These are phyloP conservation scores for Cerastoderma edule DNA, from an alignment of 2,888 invertebrate species.

Conservation along the genomic window DNA sequence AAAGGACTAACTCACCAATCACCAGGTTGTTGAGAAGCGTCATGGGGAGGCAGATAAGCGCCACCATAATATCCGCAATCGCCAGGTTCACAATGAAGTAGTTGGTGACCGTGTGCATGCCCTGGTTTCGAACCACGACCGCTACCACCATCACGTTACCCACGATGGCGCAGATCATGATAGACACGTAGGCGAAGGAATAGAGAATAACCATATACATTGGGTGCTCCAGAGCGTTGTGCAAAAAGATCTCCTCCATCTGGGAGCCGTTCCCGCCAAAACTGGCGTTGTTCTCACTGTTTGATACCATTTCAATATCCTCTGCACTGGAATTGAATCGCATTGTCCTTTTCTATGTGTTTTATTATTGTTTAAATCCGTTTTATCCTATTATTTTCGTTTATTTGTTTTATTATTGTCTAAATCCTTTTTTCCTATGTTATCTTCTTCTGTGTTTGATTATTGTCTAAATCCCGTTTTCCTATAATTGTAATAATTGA, in stretches of 20 bases:
- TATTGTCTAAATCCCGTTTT: no score
- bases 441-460: no score
- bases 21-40: constrained; percentile 74
- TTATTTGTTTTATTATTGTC: no score
- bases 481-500: no score
- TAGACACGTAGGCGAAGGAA: constrained; percentile 80
- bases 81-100: constrained; percentile 79
- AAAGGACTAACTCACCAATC: constrained; percentile 72
- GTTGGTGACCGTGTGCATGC: constrained; percentile 83
- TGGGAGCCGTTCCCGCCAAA: not conserved
- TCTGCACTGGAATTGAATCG: not conserved
- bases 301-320: no score
- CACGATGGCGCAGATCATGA: constrained; percentile 81
- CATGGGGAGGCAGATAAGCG: constrained; percentile 74
- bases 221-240: constrained; percentile 66
- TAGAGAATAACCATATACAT: constrained; percentile 73
- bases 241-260: not conserved
- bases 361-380: no score
- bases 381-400: no score
- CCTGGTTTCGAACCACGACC: constrained; percentile 79
- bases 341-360: no score
- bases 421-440: no score
- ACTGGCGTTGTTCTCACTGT: not conserved
- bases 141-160: constrained; percentile 83
- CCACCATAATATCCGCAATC: constrained; percentile 76